Percentiles rank a stretch among this genome's conserved stretches.
phyloP scores from a whole-genome alignment of 2,888 invertebrate species.

The Priocnemis perturbator region DNA sequence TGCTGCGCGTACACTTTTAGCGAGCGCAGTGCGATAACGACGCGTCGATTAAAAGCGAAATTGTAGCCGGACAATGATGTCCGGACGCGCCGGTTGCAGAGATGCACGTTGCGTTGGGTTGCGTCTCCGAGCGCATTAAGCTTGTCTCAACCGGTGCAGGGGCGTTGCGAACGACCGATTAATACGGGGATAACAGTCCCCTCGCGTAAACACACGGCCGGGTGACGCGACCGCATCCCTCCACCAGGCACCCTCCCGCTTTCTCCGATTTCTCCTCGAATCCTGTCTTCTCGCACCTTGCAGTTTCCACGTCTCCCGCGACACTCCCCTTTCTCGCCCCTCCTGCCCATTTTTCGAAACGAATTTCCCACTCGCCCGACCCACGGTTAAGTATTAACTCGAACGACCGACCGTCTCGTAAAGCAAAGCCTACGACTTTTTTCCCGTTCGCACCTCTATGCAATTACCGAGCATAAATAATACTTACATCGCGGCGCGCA shows the following conservation, averaged over 20 bases:
- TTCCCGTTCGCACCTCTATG: too few relatives aligned
- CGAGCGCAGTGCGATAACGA: slow-evolving; percentile 10
- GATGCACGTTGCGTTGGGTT: not conserved
- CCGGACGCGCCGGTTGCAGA: slow-evolving; percentile 18
- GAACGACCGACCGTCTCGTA: too few relatives aligned
- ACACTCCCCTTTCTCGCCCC: too few relatives aligned
- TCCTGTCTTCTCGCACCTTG: too few relatives aligned
- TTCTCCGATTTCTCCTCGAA: not conserved
- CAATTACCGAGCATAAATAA: too few relatives aligned
- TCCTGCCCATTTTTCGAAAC: too few relatives aligned
- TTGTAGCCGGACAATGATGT: slow-evolving; percentile 6
- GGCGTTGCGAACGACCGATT: slow-evolving; percentile 59
- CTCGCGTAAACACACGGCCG: not conserved
- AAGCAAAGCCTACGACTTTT: too few relatives aligned
- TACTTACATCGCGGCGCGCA: too few relatives aligned
- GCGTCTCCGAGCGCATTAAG: not conserved
- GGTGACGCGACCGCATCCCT: not conserved
- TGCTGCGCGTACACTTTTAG: slow-evolving; percentile 3
- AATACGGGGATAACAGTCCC: slow-evolving; percentile 61
- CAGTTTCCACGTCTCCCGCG: too few relatives aligned
- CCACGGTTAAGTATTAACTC: too few relatives aligned
- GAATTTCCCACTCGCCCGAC: too few relatives aligned
- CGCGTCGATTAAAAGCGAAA: slow-evolving; percentile 23
- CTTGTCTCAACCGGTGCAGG: slow-evolving; percentile 44
- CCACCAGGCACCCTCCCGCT: not conserved